These are phyloP conservation scores for Zaprionus davidi DNA, from an alignment of 1,140 invertebrate genomes.

Conservation along the genomic window DNA sequence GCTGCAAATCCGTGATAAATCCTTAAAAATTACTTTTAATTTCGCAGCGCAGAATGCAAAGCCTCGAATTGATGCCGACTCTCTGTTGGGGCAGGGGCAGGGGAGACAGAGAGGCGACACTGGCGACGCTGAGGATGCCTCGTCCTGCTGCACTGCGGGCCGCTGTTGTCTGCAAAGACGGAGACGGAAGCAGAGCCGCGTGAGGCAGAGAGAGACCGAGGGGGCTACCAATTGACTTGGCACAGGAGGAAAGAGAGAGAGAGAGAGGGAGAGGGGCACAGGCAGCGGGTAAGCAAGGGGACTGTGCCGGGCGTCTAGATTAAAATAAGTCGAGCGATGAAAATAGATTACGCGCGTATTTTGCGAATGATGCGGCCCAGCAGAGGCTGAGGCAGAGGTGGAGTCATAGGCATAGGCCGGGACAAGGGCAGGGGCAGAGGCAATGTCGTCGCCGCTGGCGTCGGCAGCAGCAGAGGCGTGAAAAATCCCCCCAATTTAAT, in stretches of 20 bases:
- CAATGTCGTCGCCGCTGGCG: not conserved
- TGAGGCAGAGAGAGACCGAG: not conserved
- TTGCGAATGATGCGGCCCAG: constrained; percentile 53
- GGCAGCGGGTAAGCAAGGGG: not conserved
- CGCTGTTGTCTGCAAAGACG: not conserved
- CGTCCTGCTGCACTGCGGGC: constrained; percentile 33
- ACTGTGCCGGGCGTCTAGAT: constrained; percentile 53
- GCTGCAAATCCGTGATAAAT: constrained; percentile 69
- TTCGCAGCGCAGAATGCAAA: constrained; percentile 57
- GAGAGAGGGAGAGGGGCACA: not conserved
- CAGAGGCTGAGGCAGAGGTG: constrained; percentile 3
- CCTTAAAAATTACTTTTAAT: constrained; percentile 72
- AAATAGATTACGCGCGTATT: constrained; percentile 72
- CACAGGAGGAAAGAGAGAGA: not conserved
- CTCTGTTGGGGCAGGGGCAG: not conserved
- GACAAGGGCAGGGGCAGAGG: constrained; percentile 17
- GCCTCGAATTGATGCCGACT: constrained; percentile 53
- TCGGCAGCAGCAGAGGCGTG: constrained; percentile 51
- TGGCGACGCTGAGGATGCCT: not conserved
- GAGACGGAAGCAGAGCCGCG: not conserved
- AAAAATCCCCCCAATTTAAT: constrained; percentile 65
- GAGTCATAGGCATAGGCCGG: constrained; percentile 13
- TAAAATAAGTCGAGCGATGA: constrained; percentile 72
- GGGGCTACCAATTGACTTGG: constrained; percentile 24
- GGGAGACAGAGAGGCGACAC: not conserved